Conservation (phyloP, 2,888 invertebrate species). For the Sarcophaga variegata region DNA sequence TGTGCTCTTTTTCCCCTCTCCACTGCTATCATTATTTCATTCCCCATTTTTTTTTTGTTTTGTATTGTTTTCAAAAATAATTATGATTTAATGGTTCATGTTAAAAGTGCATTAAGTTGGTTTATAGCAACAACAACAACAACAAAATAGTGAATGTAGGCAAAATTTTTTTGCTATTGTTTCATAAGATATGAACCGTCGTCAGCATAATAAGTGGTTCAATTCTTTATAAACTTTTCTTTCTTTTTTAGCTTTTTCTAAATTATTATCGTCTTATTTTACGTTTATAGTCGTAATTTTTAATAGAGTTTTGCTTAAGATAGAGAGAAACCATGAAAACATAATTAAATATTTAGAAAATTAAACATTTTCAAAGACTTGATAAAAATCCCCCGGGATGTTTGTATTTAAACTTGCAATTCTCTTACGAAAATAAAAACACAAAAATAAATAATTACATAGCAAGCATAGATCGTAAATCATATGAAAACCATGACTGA, state of each 20-base stretch:
- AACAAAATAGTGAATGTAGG: constrained; percentile 5
- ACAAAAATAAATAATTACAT: too few relatives aligned
- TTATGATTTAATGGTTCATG: constrained; percentile 17
- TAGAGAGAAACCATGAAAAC: not conserved
- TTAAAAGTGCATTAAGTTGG: constrained; percentile 20
- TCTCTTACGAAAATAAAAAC: not conserved
- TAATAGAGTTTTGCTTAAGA: not conserved
- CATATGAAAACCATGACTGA: not conserved
- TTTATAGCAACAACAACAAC: not conserved
- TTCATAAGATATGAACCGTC: not conserved
- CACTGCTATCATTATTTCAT: not conserved
- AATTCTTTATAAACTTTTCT: constrained; percentile 2
- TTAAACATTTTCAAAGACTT: not conserved
- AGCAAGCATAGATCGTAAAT: not conserved
- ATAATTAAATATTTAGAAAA: constrained; percentile 11
- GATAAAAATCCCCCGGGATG: not conserved
- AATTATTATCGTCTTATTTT: not conserved
- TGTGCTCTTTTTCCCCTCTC: not conserved
- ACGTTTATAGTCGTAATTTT: not conserved
- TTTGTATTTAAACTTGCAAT: not conserved
- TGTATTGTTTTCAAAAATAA: not conserved
- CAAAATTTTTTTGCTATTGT: not conserved
- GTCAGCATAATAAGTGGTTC: constrained; percentile 17
- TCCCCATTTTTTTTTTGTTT: not conserved
- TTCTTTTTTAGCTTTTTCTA: too few relatives aligned